phyloP scores from a whole-genome alignment of 2,888 invertebrate species.

The Euzetes globulus region DNA sequence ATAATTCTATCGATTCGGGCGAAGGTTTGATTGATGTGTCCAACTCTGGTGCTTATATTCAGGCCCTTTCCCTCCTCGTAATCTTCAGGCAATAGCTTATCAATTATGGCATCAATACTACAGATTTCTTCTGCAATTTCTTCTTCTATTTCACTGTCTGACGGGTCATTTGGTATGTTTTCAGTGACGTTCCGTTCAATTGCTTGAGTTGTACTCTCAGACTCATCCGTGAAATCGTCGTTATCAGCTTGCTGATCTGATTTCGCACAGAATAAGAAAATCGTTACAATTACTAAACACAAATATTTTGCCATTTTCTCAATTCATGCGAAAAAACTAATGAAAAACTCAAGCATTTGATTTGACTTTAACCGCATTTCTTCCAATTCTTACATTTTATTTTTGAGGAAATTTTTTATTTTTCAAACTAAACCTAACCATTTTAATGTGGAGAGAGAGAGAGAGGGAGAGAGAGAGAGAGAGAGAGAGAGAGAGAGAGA shows the following conservation, averaged over 20 bases:
- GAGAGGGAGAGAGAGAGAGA: too few relatives aligned
- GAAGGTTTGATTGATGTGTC: slow-evolving; percentile 29
- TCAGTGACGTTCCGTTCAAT: not conserved
- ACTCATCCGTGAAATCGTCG: not conserved
- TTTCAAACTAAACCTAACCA: too few relatives aligned
- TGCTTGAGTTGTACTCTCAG: too few relatives aligned
- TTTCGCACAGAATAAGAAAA: not conserved
- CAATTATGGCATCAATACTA: slow-evolving; percentile 9
- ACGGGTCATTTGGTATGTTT: not conserved
- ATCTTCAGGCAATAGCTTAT: slow-evolving; percentile 28
- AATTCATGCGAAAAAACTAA: not conserved
- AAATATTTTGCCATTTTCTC: not conserved
- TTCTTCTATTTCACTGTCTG: not conserved
- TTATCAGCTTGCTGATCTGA: not conserved
- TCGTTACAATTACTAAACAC: not conserved
- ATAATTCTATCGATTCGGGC: slow-evolving; percentile 8
- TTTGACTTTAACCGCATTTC: too few relatives aligned
- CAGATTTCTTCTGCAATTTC: not conserved
- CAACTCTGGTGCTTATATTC: not conserved
- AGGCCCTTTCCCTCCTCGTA: not conserved
- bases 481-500: too few relatives aligned
- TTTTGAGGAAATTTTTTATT: too few relatives aligned
- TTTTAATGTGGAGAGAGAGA: too few relatives aligned
- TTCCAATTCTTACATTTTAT: too few relatives aligned
- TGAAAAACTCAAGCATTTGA: too few relatives aligned